A percentile compares a stretch with the other conserved stretches of the same genome.
phyloP scores from a whole-genome alignment of 2,888 invertebrate species.

The Epistrophe eligans region DNA sequence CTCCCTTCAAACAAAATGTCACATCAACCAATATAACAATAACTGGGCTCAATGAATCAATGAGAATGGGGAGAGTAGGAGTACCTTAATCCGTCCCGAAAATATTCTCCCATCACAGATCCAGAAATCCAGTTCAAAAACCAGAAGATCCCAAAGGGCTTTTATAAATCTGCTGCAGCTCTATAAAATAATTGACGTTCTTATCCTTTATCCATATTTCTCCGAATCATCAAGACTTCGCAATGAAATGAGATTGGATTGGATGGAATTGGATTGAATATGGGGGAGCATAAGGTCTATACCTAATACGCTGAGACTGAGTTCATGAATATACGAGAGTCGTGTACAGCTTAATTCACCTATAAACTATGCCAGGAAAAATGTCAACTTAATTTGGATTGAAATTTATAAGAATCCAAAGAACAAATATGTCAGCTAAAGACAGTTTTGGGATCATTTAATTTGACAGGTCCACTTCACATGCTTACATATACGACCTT shows the following conservation, averaged over 20 bases:
- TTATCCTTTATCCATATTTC: slow-evolving; percentile 78
- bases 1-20: slow-evolving; percentile 60
- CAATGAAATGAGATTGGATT: neutral
- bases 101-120: slow-evolving; percentile 24
- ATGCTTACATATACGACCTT: slow-evolving; percentile 1
- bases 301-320: slow-evolving; percentile 20
- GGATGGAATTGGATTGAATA: slow-evolving; percentile 10
- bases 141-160: slow-evolving; percentile 4
- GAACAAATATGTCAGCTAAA: slow-evolving; percentile 78
- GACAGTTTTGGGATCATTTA: slow-evolving; percentile 78
- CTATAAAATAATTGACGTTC: slow-evolving; percentile 79
- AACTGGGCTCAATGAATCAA: slow-evolving; percentile 39
- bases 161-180: slow-evolving; percentile 50
- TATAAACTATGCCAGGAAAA: slow-evolving; percentile 75
- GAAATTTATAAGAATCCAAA: slow-evolving; percentile 78
- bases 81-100: slow-evolving; percentile 49
- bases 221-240: slow-evolving; percentile 55
- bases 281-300: slow-evolving; percentile 35
- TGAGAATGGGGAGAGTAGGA: slow-evolving; percentile 38
- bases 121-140: neutral
- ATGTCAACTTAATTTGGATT: slow-evolving; percentile 79
- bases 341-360: slow-evolving; percentile 78
- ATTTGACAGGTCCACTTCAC: slow-evolving; percentile 77
- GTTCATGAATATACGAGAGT: slow-evolving; percentile 58
- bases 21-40: slow-evolving; percentile 74